Conservation (phyloP, 2,113 vertebrate genomes). For the Sorex fumeus region DNA sequence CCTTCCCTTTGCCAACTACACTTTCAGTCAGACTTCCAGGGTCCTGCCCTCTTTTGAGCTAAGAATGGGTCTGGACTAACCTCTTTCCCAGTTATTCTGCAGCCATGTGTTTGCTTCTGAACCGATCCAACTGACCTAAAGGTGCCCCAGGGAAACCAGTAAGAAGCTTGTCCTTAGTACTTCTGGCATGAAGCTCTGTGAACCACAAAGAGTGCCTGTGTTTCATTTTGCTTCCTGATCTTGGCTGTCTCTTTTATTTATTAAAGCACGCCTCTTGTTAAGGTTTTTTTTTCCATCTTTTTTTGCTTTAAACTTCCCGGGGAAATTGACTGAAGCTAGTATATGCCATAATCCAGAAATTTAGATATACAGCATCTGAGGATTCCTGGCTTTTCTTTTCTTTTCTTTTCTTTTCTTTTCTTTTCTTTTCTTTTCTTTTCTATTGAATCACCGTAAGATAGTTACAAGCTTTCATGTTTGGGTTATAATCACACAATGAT, state of each 20-base stretch:
- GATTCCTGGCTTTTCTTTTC: not conserved
- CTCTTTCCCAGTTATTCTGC: not conserved
- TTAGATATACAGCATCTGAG: not conserved
- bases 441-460: too few species aligned
- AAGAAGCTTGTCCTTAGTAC: constrained; percentile 5
- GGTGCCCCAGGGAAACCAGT: not conserved
- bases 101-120: constrained; percentile 16
- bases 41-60: not conserved
- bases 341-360: not conserved
- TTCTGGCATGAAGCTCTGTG: not conserved
- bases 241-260: constrained; percentile 44
- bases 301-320: not conserved
- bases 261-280: constrained; percentile 26
- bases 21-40: not conserved
- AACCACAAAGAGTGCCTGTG: constrained; percentile 11
- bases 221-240: constrained; percentile 39
- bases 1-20: not conserved
- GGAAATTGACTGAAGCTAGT: not conserved
- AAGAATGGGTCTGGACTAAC: not conserved
- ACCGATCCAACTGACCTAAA: not conserved
- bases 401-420: too few species aligned
- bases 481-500: too few species aligned
- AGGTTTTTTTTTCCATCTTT: not conserved
- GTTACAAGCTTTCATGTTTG: too few species aligned
- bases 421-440: too few species aligned